Evolutionary conservation across 2,113 vertebrate genomes (phyloP).

Genomic region (Oryzias melastigma): DNA sequence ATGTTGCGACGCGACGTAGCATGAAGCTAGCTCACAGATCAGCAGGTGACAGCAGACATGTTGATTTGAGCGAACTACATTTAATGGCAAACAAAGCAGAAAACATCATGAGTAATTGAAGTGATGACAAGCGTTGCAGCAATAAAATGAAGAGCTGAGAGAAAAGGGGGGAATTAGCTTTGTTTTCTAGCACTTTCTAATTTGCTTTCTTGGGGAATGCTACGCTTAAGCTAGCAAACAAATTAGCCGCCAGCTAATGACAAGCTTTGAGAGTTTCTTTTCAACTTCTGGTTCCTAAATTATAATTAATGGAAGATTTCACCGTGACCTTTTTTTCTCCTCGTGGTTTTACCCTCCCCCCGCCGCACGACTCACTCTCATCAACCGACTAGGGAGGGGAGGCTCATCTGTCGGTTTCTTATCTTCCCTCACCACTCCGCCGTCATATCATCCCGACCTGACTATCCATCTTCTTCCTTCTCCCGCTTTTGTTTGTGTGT

Average conservation of each 20-base stretch:
- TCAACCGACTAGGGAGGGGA: constrained; percentile 34
- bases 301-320: constrained; percentile 34
- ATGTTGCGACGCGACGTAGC: neutral
- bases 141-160: constrained; percentile 1
- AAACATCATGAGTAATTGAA: neutral
- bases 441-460: constrained; percentile 64
- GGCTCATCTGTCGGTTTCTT: constrained; percentile 58
- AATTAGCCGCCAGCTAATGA: constrained; percentile 14
- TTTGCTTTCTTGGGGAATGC: constrained; percentile 20
- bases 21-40: neutral
- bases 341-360: constrained; percentile 5
- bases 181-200: constrained; percentile 12
- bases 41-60: constrained; percentile 9
- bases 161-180: constrained; percentile 11
- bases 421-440: constrained; percentile 60
- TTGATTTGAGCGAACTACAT: constrained; percentile 9
- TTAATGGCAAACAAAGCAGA: neutral
- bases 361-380: constrained; percentile 23
- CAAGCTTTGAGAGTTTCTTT: constrained; percentile 10
- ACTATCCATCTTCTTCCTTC: constrained; percentile 66
- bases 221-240: constrained; percentile 23
- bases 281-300: neutral
- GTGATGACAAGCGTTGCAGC: constrained; percentile 1
- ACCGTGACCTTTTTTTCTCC: constrained; percentile 10
- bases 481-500: constrained; percentile 13